Conservation (phyloP, 2,113 vertebrate species). For the Cololabis saira region DNA sequence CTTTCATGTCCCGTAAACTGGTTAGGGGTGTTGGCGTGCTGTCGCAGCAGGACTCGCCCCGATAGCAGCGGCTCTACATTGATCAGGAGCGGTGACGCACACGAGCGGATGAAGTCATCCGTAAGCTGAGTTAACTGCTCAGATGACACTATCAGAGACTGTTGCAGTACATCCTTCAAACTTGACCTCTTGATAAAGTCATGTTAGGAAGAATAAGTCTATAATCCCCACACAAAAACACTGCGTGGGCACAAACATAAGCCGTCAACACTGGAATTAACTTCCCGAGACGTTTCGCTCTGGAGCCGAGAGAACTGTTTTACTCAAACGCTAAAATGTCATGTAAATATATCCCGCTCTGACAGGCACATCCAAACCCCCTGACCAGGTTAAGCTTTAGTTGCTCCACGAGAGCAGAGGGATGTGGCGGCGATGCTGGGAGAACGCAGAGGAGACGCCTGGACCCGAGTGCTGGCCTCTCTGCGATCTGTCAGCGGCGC, state of each 20-base stretch:
- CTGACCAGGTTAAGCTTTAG: constrained; percentile 31
- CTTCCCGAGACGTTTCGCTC: constrained; percentile 2
- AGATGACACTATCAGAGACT: constrained; percentile 25
- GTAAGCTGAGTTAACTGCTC: background rate
- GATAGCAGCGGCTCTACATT: constrained; percentile 25
- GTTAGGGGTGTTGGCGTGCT: constrained; percentile 3
- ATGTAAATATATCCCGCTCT: constrained; percentile 19
- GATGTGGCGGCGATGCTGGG: constrained; percentile 17
- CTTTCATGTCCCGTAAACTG: constrained; percentile 53
- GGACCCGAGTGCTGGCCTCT: constrained; percentile 18
- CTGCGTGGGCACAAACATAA: constrained; percentile 19
- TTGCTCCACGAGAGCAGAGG: constrained; percentile 12
- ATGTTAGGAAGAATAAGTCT: constrained; percentile 31
- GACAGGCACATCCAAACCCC: constrained; percentile 29
- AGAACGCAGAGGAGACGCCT: constrained; percentile 27
- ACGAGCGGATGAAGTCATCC: background rate
- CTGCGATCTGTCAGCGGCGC: constrained; percentile 27
- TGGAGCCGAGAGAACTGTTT: background rate
- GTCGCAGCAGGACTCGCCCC: constrained; percentile 2
- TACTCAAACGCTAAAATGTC: background rate
- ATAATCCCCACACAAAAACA: background rate
- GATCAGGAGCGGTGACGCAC: constrained; percentile 41
- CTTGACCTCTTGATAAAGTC: constrained; percentile 40
- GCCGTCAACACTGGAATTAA: constrained; percentile 15
- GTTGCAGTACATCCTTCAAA: constrained; percentile 46